Evolutionary conservation across 2,113 vertebrate genomes (phyloP).

Genomic region (Tachycineta bicolor): DNA sequence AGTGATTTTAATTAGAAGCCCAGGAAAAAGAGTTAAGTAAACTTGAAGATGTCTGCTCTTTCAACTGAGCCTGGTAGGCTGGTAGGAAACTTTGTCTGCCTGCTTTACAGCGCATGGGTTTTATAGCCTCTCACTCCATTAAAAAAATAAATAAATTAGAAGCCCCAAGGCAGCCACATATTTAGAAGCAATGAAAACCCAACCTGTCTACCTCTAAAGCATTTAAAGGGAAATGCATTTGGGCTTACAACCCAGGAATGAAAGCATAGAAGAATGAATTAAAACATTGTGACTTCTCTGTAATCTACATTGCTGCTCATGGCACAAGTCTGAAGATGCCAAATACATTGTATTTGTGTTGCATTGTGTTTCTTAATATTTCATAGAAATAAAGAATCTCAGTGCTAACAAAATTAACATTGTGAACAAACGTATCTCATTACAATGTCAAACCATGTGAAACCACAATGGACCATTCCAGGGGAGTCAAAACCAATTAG

Average conservation of each 20-base stretch:
- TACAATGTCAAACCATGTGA: conserved; percentile 19
- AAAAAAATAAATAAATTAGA: conserved; percentile 77
- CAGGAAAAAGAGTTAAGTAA: conserved; percentile 12
- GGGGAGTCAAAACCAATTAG: conserved; percentile 7
- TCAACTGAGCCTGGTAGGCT: not conserved
- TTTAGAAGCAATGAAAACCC: conserved; percentile 71
- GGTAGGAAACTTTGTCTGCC: conserved; percentile 28
- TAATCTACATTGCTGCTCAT: conserved; percentile 31
- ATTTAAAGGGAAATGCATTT: conserved; percentile 58
- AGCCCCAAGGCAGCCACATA: conserved; percentile 63
- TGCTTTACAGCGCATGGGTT: conserved; percentile 60
- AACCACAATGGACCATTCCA: not conserved
- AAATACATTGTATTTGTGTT: too few species aligned
- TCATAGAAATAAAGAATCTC: conserved; percentile 45
- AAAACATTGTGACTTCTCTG: conserved; percentile 61
- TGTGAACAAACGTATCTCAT: not conserved
- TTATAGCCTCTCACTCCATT: conserved; percentile 73
- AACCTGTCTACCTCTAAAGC: conserved; percentile 65
- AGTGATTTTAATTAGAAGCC: conserved; percentile 69
- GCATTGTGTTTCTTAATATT: conserved; percentile 38
- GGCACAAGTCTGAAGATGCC: not conserved
- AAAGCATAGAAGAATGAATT: conserved; percentile 58
- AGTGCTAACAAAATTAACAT: conserved; percentile 10
- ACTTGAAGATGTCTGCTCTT: conserved; percentile 23
- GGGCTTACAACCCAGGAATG: conserved; percentile 3